Evolutionary conservation across 2,888 invertebrate species (phyloP).

Genomic region (Apamea sordens): DNA sequence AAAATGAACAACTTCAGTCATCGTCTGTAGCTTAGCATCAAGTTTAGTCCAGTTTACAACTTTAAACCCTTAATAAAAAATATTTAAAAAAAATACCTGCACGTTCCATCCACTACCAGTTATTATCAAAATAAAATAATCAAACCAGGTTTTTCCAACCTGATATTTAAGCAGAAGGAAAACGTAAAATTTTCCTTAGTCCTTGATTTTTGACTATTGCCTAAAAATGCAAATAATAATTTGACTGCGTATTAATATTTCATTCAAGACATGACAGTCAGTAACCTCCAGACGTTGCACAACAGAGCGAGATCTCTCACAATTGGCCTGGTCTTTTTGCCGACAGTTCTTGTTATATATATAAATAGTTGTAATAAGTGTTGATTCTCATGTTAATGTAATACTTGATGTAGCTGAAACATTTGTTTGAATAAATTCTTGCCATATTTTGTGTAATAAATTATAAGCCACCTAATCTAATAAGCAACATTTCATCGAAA

Average conservation of each 20-base stretch:
- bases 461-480: too few species aligned
- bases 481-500: too few species aligned
- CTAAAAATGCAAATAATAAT: constrained; percentile 2
- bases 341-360: constrained; percentile 8
- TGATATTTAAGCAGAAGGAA: background rate
- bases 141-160: too few species aligned
- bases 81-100: background rate
- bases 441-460: too few species aligned
- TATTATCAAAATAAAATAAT: background rate
- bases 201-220: background rate
- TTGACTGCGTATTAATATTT: background rate
- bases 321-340: constrained; percentile 21
- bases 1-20: background rate
- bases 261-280: constrained; percentile 3
- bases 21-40: background rate
- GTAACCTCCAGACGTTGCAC: constrained; percentile 22
- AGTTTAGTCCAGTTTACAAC: background rate
- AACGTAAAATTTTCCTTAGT: too few species aligned
- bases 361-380: constrained; percentile 19
- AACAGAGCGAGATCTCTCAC: constrained; percentile 25
- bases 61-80: background rate
- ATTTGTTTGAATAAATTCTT: background rate
- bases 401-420: constrained; percentile 13
- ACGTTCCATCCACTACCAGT: background rate
- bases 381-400: constrained; percentile 32